Evolutionary conservation across 2,888 invertebrate species (phyloP).

Genomic region (Tenthredo amoena): DNA sequence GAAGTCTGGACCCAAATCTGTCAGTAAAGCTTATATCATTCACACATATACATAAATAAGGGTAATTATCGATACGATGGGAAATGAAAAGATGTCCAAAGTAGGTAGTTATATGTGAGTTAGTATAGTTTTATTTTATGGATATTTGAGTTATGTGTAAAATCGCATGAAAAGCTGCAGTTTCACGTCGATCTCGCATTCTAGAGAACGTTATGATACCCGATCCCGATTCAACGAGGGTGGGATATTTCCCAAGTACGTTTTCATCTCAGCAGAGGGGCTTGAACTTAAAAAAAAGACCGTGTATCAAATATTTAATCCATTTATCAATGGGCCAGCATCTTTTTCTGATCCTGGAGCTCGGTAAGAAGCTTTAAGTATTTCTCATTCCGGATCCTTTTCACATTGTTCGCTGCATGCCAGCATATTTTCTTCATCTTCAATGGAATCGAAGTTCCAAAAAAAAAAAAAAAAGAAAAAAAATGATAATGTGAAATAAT

Average conservation of each 20-base stretch:
- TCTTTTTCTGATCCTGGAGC: neutral
- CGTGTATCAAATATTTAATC: constrained; percentile 45
- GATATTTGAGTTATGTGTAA: neutral
- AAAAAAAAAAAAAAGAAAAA: neutral
- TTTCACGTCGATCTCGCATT: neutral
- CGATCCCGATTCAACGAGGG: neutral
- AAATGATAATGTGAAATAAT: neutral
- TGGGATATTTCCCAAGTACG: neutral
- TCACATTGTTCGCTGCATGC: constrained; percentile 6
- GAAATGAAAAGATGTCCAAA: neutral
- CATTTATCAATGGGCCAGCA: constrained; percentile 35
- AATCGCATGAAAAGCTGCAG: neutral
- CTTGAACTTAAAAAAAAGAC: neutral
- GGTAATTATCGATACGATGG: neutral
- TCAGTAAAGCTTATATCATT: neutral
- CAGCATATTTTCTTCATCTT: neutral
- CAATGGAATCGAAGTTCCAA: neutral
- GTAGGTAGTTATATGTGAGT: no score
- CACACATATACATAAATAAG: neutral
- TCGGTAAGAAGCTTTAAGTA: constrained; percentile 19
- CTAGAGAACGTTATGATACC: neutral
- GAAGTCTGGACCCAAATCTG: neutral
- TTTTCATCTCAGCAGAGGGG: neutral
- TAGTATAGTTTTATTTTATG: no score
- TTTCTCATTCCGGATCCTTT: neutral